phyloP scores from a whole-genome alignment of 2,113 vertebrate genomes.

The Alosa alosa region DNA sequence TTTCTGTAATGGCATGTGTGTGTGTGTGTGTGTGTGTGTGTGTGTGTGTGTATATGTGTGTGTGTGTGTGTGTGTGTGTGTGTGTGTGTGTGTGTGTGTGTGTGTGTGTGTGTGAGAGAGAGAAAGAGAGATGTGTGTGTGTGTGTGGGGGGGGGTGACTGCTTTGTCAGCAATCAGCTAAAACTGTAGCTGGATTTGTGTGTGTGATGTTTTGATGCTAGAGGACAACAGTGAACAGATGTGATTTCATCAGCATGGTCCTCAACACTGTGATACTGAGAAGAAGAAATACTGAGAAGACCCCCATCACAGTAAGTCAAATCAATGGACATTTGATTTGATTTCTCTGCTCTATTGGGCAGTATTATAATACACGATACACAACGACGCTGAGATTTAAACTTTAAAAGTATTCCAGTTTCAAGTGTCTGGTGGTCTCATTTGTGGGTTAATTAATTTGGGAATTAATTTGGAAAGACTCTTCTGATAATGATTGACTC shows the following conservation, averaged over 20 bases:
- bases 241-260: too few species aligned
- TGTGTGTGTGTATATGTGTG: neutral
- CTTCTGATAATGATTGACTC: neutral
- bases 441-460: slow-evolving; percentile 6
- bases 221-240: too few species aligned
- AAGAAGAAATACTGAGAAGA: too few species aligned
- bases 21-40: neutral
- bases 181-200: neutral
- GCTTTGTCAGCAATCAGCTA: too few species aligned
- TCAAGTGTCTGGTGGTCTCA: neutral
- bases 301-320: too few species aligned
- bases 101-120: neutral
- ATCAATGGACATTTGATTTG: too few species aligned
- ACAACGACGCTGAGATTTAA: too few species aligned
- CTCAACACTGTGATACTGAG: too few species aligned
- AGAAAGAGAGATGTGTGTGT: too few species aligned
- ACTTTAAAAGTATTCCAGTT: neutral
- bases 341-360: too few species aligned
- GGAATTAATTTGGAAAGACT: neutral
- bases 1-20: neutral
- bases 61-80: neutral
- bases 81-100: neutral
- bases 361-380: too few species aligned
- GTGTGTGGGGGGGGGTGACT: neutral
- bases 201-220: neutral